Percentiles rank a stretch among this genome's conserved stretches.
Evolutionary conservation across 2,888 invertebrate genomes (phyloP).

Genomic region (Phanerotoma sp.): DNA sequence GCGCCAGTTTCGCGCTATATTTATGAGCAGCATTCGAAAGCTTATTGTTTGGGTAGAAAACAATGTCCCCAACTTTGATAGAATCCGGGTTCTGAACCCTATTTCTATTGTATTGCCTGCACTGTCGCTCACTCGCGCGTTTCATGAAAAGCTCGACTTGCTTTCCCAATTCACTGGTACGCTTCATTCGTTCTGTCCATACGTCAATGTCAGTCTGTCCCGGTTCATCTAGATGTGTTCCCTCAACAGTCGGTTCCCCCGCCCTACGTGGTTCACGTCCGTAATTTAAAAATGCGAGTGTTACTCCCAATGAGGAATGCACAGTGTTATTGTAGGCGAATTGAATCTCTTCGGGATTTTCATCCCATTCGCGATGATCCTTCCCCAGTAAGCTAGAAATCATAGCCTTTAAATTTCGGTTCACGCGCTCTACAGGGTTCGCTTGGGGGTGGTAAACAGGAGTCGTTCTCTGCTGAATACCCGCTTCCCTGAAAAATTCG

Average conservation of each 20-base stretch:
- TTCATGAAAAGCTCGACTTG: not conserved
- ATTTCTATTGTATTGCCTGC: too few species aligned
- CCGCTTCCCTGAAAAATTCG: too few species aligned
- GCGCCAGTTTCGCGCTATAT: too few species aligned
- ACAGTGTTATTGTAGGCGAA: conserved; percentile 17
- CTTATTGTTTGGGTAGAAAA: too few species aligned
- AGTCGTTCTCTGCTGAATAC: not conserved
- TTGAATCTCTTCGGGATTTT: conserved; percentile 7
- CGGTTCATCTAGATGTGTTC: too few species aligned
- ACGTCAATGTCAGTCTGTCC: not conserved
- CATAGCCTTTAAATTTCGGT: conserved; percentile 17
- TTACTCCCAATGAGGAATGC: conserved; percentile 11
- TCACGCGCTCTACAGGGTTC: conserved; percentile 12
- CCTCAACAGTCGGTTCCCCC: not conserved
- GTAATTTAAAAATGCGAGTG: not conserved
- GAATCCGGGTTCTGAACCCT: too few species aligned
- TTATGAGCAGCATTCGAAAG: too few species aligned
- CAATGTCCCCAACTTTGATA: too few species aligned
- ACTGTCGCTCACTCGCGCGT: too few species aligned
- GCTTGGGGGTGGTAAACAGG: conserved; percentile 17
- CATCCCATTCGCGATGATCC: conserved; percentile 16
- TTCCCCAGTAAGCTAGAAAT: conserved; percentile 9
- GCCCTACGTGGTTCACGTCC: not conserved
- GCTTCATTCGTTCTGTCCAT: not conserved
- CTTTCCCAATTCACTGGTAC: not conserved